Percentiles rank a stretch among this genome's conserved stretches.
Conservation (phyloP, 2,113 vertebrate species). For the Morone saxatilis region DNA sequence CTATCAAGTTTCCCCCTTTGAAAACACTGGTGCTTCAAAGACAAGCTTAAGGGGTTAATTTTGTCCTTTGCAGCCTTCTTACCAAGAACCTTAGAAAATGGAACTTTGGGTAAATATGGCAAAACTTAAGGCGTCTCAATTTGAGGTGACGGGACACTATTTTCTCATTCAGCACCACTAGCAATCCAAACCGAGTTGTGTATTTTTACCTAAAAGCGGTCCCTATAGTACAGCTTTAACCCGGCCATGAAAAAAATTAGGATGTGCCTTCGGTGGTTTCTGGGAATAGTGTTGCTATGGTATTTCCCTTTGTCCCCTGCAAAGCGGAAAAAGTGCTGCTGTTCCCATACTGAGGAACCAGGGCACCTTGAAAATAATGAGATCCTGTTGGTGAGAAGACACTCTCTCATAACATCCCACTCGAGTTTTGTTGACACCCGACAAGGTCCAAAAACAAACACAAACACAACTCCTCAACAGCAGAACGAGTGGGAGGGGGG, state of each 20-base stretch:
- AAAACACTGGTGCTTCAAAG: background rate
- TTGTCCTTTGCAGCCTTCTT: background rate
- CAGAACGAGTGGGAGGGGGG: constrained; percentile 5
- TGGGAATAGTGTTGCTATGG: background rate
- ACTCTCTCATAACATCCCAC: constrained; percentile 57
- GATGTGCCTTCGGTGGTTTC: constrained; percentile 11
- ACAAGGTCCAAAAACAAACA: constrained; percentile 64
- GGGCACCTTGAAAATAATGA: constrained; percentile 73
- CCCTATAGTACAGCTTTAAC: background rate
- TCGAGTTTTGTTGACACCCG: constrained; percentile 52
- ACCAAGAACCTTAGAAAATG: background rate
- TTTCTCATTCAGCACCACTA: background rate
- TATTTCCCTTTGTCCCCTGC: constrained; percentile 18
- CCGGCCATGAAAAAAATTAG: background rate
- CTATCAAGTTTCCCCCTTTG: background rate
- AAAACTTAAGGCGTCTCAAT: background rate
- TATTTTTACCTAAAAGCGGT: background rate
- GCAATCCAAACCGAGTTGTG: constrained; percentile 1
- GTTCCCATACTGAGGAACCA: constrained; percentile 35
- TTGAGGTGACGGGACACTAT: background rate
- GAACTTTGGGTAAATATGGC: background rate
- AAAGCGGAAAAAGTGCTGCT: constrained; percentile 14
- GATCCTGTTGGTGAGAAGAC: constrained; percentile 50
- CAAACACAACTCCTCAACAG: constrained; percentile 31
- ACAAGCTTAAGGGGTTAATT: background rate